A percentile compares a stretch with the other conserved stretches of the same genome.
Conservation (phyloP, 2,113 vertebrate genomes). For the Stegostoma tigrinum region DNA sequence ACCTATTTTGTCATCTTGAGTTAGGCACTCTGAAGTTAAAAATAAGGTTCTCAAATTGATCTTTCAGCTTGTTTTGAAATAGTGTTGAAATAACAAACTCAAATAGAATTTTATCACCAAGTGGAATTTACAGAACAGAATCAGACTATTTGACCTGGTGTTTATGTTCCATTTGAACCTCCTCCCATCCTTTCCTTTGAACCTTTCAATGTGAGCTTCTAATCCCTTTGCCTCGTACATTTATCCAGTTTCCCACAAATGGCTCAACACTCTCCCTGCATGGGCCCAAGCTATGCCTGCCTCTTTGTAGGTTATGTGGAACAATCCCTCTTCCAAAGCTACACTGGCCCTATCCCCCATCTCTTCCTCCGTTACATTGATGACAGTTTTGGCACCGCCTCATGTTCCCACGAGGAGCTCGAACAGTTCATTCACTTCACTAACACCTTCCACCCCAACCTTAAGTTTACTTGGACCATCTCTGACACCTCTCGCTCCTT, state of each 20-base stretch:
- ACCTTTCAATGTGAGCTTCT: neutral
- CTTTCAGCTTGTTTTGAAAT: slow-evolving; percentile 2
- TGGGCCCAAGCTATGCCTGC: no score
- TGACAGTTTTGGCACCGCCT: no score
- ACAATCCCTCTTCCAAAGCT: no score
- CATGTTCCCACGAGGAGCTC: no score
- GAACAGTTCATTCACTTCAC: no score
- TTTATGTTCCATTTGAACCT: neutral
- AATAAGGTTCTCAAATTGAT: neutral
- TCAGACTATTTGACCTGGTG: neutral
- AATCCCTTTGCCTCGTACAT: neutral
- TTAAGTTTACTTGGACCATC: no score
- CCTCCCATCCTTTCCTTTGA: neutral
- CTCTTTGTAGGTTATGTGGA: no score
- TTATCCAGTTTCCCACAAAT: neutral
- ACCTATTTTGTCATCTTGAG: neutral
- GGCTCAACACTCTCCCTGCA: no score
- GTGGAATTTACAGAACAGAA: neutral
- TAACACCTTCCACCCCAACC: no score
- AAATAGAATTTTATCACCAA: neutral
- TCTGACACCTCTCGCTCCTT: no score
- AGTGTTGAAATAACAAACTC: neutral
- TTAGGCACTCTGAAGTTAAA: neutral
- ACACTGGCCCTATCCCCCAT: no score
- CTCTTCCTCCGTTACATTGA: no score